Base-by-base conservation (phyloP, 2,888 invertebrate species). In the Acheta domesticus region DNA sequence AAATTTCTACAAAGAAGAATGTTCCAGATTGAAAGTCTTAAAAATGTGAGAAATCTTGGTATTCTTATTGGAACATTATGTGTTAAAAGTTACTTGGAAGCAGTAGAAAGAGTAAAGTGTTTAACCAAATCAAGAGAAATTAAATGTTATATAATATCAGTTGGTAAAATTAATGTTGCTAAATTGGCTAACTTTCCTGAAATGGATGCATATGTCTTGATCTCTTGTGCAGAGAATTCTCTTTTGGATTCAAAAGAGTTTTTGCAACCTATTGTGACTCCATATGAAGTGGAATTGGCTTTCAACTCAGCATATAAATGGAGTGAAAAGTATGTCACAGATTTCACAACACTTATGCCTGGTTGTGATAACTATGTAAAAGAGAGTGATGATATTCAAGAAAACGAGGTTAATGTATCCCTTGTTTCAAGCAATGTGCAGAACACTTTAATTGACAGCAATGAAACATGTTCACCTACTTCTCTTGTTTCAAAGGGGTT, bases 111-210 rank as follows among this genome's bases (percentile, higher is more conserved):
- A 80, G 87, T 97, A 83, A 93, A 94, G 86, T 86, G 89, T 78
- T 87, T 96, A 78, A 92, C 96, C 74, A 91, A 91, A 84, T 86
- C 89, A 2, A 92, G 93, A 80, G 93, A 93, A 0, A 97, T 97
- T 85, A 97, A 96, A 86, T 93, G 93, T 82, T 98, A 98, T 85
- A 93, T 96, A 76, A 92, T 99, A 79, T 95, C 95, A 48, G 95
- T 99, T 79, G 99, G 98, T 11, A 97, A 97, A 86, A 94, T 97
- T 4, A 98, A 96, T 88, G 94, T 95, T 16, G 93, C 96, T 0
- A 99, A 99, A 87, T 88, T 99, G 81, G 97, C 97, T 0, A 99
- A 99, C 88, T 97, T 98, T 86, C 92, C 94, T 79, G 96, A 96
- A 89, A 93, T 99, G 82, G 98, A 99, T 85, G 91, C 95, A 75